A percentile compares a stretch with the other conserved stretches of the same genome.
These are phyloP conservation scores for Monoplex corrugatus DNA, from an alignment of 2,888 invertebrate species.

Conservation along the genomic window DNA sequence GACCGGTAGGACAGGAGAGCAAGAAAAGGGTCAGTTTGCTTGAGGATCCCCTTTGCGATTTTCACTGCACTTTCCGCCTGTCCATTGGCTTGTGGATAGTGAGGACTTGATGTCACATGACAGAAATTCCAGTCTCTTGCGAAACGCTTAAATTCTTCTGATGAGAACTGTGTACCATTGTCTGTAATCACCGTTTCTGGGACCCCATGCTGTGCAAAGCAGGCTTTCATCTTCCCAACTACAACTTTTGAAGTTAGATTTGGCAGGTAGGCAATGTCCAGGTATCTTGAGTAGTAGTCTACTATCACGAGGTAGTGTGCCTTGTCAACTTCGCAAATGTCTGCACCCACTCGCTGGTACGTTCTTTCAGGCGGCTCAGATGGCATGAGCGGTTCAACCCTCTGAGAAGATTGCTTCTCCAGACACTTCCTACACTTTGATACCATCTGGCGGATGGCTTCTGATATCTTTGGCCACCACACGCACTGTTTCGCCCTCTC, in stretches of 20 bases:
- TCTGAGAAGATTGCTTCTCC: conserved; percentile 1
- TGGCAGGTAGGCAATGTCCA: neutral
- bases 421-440: neutral
- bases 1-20: conserved; percentile 25
- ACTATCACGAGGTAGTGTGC: neutral
- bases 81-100: conserved; percentile 35
- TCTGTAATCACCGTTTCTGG: conserved; percentile 30
- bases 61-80: neutral
- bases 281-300: conserved; percentile 27
- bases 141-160: conserved; percentile 4
- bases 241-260: neutral
- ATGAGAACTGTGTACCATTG: conserved; percentile 26
- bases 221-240: neutral
- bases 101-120: conserved; percentile 27
- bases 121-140: neutral
- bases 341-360: neutral
- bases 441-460: neutral
- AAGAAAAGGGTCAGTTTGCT: neutral
- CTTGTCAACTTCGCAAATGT: neutral
- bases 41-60: conserved; percentile 15
- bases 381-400: neutral
- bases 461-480: conserved; percentile 14
- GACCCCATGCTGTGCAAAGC: conserved; percentile 26
- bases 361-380: neutral
- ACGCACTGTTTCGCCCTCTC: neutral